Percentiles rank a stretch among this genome's conserved stretches.
Conservation (phyloP, 92 coral and sea anemone species). For the Phymanthus crucifer region DNA sequence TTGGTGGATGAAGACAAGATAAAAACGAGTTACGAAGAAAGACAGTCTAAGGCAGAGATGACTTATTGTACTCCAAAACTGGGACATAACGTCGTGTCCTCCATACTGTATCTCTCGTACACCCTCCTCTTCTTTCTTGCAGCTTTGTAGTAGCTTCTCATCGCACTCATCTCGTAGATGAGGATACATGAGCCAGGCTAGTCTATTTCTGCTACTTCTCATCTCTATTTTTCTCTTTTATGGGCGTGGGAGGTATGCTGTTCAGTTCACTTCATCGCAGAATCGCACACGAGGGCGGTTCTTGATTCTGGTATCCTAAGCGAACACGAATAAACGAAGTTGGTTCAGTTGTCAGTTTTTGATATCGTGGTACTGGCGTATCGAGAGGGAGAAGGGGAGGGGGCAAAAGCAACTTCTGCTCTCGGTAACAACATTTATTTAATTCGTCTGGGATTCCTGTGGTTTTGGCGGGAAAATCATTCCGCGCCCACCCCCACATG, state of each 20-base stretch:
- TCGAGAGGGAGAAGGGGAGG: too few relatives aligned
- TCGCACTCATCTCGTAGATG: not conserved
- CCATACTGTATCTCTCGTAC: not conserved
- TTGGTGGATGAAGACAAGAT: not conserved
- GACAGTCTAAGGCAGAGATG: not conserved
- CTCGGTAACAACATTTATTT: too few relatives aligned
- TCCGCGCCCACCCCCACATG: too few relatives aligned
- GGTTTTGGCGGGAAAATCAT: too few relatives aligned
- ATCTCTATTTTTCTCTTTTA: not conserved
- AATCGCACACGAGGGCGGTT: conserved; percentile 85
- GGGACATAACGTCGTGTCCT: not conserved
- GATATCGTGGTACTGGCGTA: too few relatives aligned
- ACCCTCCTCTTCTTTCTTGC: not conserved
- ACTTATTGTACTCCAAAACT: not conserved
- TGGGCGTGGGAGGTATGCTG: conserved; percentile 12
- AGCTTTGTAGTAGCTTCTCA: not conserved
- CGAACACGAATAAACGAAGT: not conserved
- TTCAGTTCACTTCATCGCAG: conserved; percentile 77
- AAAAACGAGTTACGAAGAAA: not conserved
- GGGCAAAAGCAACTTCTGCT: too few relatives aligned
- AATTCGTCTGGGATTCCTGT: too few relatives aligned
- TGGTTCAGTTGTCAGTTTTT: not conserved
- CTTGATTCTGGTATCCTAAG: conserved; percentile 55
- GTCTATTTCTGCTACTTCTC: not conserved
- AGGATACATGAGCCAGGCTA: not conserved